A percentile compares a stretch with the other conserved stretches of the same genome.
These are phyloP conservation scores for Danaus chrysippus DNA, from an alignment of 2,888 invertebrate species.

Conservation along the genomic window DNA sequence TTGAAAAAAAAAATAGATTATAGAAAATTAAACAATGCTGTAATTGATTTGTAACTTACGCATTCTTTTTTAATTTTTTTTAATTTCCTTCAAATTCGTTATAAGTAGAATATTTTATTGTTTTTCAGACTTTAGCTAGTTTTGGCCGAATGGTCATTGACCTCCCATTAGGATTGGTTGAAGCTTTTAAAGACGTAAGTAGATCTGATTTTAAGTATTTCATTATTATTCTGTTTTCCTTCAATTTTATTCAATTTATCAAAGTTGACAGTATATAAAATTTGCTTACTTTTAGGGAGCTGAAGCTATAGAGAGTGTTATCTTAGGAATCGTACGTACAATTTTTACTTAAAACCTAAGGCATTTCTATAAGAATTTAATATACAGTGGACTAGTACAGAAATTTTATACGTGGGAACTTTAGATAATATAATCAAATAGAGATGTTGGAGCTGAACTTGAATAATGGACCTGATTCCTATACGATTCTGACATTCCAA, in stretches of 20 bases:
- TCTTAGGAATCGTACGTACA: constrained; percentile 45
- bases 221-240: too few relatives aligned
- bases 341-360: constrained; percentile 38
- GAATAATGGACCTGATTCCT: too few relatives aligned
- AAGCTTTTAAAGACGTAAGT: constrained; percentile 57
- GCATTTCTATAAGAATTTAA: constrained; percentile 6
- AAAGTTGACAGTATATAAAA: constrained; percentile 1
- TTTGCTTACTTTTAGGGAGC: constrained; percentile 44
- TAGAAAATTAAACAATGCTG: background rate
- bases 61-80: background rate
- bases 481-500: too few relatives aligned
- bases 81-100: background rate
- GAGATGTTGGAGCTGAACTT: too few relatives aligned
- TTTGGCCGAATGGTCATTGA: constrained; percentile 53
- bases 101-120: constrained; percentile 5
- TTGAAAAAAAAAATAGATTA: background rate
- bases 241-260: too few relatives aligned
- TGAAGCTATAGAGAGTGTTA: constrained; percentile 48
- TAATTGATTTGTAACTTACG: background rate
- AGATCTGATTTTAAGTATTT: too few relatives aligned
- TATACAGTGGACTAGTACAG: too few relatives aligned
- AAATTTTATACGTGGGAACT: too few relatives aligned
- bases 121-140: constrained; percentile 47
- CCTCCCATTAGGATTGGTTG: constrained; percentile 52
- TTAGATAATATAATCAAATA: too few relatives aligned